phyloP scores from a whole-genome alignment of 2,888 invertebrate species.

The Caenorhabditis zanzibari region DNA sequence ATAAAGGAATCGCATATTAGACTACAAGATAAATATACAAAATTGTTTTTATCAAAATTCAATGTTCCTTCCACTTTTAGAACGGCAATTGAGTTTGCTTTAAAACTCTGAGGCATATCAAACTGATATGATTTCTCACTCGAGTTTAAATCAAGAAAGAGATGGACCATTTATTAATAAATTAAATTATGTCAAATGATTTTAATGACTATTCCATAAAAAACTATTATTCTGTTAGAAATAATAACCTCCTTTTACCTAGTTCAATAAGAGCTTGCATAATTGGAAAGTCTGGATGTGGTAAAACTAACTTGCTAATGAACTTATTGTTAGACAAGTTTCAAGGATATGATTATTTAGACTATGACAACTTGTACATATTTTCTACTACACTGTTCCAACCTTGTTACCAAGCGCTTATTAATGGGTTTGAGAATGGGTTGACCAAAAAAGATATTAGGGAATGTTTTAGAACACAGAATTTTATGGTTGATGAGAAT shows the following conservation, averaged over 20 bases:
- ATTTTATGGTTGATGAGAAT: constrained; percentile 7
- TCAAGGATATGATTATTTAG: constrained; percentile 67
- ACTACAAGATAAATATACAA: constrained; percentile 33
- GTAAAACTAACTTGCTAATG: constrained; percentile 74
- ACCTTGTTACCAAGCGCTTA: constrained; percentile 73
- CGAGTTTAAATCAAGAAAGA: neutral
- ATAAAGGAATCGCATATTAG: constrained; percentile 30
- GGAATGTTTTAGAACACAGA: constrained; percentile 4
- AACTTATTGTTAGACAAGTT: constrained; percentile 67
- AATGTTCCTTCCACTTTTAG: constrained; percentile 4
- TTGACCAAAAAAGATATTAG: constrained; percentile 69
- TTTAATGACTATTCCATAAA: constrained; percentile 59
- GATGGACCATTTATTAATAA: constrained; percentile 25
- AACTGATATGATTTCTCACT: constrained; percentile 3
- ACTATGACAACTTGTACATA: constrained; percentile 73
- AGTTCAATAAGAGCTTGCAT: constrained; percentile 74
- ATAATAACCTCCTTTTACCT: constrained; percentile 69
- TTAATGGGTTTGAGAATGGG: constrained; percentile 66
- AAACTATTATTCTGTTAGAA: constrained; percentile 69
- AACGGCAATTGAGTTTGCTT: neutral
- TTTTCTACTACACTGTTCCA: constrained; percentile 75
- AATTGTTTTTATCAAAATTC: neutral
- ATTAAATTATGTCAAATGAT: constrained; percentile 12
- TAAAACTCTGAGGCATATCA: neutral
- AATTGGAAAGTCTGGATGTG: constrained; percentile 75